These are phyloP conservation scores for Lutjanus argentimaculatus DNA, from an alignment of 2,797 vertebrate species.

Conservation along the genomic window DNA sequence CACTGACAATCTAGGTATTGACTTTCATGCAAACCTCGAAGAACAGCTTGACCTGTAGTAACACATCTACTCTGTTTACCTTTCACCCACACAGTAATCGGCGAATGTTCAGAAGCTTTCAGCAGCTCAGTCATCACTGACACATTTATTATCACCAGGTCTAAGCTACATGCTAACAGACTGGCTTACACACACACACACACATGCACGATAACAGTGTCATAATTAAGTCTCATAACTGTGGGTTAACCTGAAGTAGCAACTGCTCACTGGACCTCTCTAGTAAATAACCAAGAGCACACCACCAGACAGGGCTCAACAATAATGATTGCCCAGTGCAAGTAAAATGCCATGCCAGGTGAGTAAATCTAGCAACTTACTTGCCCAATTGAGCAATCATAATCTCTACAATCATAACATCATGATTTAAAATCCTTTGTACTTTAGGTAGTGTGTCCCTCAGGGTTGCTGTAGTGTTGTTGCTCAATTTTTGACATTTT, in stretches of 20 bases:
- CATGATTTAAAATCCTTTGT: no score
- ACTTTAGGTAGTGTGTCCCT: no score
- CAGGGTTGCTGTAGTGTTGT: no score
- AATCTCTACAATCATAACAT: no score
- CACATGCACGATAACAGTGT: neutral
- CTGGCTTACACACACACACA: neutral
- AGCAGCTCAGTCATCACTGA: constrained; percentile 7
- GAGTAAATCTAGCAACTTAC: no score
- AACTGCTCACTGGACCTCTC: neutral
- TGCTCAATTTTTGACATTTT: no score
- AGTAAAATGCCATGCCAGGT: no score
- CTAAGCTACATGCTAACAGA: neutral
- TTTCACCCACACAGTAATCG: constrained; percentile 25
- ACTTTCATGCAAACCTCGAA: constrained; percentile 9
- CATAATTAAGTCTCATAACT: constrained; percentile 1
- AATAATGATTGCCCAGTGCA: no score
- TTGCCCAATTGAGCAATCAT: no score
- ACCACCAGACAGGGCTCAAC: neutral
- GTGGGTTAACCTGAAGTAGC: constrained; percentile 1
- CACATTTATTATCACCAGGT: constrained; percentile 20
- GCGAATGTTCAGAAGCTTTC: constrained; percentile 18
- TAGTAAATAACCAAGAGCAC: neutral
- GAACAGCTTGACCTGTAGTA: constrained; percentile 20
- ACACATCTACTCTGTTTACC: constrained; percentile 26
- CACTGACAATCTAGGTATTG: constrained; percentile 9